A percentile compares a stretch with the other conserved stretches of the same genome.
These are phyloP conservation scores for Sphecodes monilicornis DNA, from an alignment of 2,888 invertebrate genomes.

Conservation along the genomic window DNA sequence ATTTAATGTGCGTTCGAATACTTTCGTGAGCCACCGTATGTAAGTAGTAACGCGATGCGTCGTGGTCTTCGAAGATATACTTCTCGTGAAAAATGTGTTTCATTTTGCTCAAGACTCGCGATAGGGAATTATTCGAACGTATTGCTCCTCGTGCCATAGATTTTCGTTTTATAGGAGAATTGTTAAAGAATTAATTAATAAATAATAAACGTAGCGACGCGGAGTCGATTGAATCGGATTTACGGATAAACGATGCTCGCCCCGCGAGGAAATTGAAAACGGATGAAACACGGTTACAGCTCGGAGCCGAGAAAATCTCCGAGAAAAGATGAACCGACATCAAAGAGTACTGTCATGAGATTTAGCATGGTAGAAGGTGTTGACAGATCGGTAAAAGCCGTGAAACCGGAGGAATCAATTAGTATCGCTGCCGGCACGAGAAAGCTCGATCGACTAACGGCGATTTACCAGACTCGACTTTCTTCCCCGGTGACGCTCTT, in stretches of 20 bases:
- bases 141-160: neutral
- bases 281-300: neutral
- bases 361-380: neutral
- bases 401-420: slow-evolving; percentile 18
- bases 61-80: too few relatives aligned
- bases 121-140: neutral
- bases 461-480: slow-evolving; percentile 32
- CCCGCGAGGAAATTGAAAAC: neutral
- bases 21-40: too few relatives aligned
- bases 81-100: too few relatives aligned
- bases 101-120: neutral
- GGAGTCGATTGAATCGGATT: neutral
- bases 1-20: too few relatives aligned
- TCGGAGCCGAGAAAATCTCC: too few relatives aligned
- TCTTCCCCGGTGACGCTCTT: slow-evolving; percentile 27
- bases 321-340: neutral
- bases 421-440: slow-evolving; percentile 8
- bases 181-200: neutral
- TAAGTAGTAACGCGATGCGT: neutral
- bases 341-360: neutral
- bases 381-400: slow-evolving; percentile 1
- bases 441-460: slow-evolving; percentile 21
- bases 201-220: neutral
- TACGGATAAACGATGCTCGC: neutral
- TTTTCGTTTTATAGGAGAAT: neutral